phyloP scores from a whole-genome alignment of 2,113 vertebrate genomes.

The Heteronetta atricapilla region DNA sequence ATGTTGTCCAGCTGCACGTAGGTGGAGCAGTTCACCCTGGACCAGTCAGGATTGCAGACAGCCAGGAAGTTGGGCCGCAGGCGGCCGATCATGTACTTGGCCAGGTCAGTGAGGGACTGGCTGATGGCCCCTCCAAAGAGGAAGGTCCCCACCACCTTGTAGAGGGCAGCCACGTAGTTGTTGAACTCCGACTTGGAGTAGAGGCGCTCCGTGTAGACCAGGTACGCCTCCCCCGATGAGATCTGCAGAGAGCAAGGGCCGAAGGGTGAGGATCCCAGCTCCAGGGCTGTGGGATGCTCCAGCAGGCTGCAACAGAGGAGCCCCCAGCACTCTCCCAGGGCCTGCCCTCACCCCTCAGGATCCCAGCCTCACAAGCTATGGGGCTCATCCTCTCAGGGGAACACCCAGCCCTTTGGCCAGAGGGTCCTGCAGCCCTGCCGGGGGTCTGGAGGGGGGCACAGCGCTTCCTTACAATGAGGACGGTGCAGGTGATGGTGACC shows the following conservation, averaged over 20 bases:
- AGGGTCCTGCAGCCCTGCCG: background rate
- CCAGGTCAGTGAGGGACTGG: slow-evolving; percentile 90
- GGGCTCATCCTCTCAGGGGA: background rate
- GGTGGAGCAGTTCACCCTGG: slow-evolving; percentile 79
- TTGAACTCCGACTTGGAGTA: slow-evolving; percentile 90
- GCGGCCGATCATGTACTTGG: slow-evolving; percentile 92
- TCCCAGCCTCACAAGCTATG: rapidly evolving
- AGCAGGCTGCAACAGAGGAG: background rate
- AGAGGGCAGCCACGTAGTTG: slow-evolving; percentile 89
- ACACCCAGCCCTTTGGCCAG: background rate
- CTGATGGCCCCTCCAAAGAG: slow-evolving; percentile 81
- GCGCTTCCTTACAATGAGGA: slow-evolving; percentile 84
- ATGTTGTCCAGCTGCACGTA: slow-evolving; percentile 82
- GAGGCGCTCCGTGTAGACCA: slow-evolving; percentile 89
- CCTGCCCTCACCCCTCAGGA: background rate
- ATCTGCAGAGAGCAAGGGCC: slow-evolving; percentile 75
- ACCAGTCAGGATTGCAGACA: slow-evolving; percentile 86
- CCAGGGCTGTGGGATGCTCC: background rate
- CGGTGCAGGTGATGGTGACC: slow-evolving; percentile 87
- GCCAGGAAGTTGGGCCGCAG: slow-evolving; percentile 92
- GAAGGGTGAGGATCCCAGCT: background rate
- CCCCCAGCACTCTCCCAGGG: rapidly evolving
- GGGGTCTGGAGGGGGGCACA: background rate
- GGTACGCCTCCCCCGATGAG: slow-evolving; percentile 85
- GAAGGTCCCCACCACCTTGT: slow-evolving; percentile 87